Base-by-base conservation (phyloP, 2,888 invertebrate genomes). In the Drosophila pseudotalamancana region DNA sequence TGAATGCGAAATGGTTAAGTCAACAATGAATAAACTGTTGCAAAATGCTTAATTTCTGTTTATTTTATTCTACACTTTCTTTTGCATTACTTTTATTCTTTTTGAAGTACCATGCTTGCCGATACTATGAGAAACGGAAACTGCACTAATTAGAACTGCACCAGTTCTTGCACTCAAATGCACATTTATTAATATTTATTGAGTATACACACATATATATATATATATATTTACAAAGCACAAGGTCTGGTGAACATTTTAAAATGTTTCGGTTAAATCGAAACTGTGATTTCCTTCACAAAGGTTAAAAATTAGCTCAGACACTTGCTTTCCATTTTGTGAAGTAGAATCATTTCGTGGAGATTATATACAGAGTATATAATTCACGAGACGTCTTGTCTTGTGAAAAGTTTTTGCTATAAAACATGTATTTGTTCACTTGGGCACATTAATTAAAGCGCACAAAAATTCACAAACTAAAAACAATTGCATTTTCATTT, bases 21-120 rank as follows among this genome's bases (percentile, higher is more conserved):
- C 69, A 81, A 77, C 82, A 85, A 69, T 51, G 65, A 83, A 83
- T 83, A 87, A 83, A 87, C 75, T 82, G 67, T 87, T 78, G 72
- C 68, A 67, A 82, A 78, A 69, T 64, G 55, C 61, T 54, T 53
- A 49, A 42, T 59, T 62, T 43, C 46, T 54, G 32, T 63, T 43
- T 51, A 46, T 14, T 37, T 55, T 34, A 34, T 50, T 37, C 25
- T 8, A 5, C 27, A 27, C n/a, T 27, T 27, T 27, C 4, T 11
- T 11, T n/a, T 34, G 6, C n/a, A 42, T 42, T 37, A 3, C 18
- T 45, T 51, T 57, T 40, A 16, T 19, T 56, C 8, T 11, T 5
- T 19, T 53, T 35, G 46, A 32, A 39, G 25, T 34, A 42, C 53
- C 72, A 76, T 71, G 72, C 72, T 72, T 56, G 76, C 48, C 37